Evolutionary conservation across 2,113 vertebrate species (phyloP), one percentile per base, ranked within the genome.

Genomic region (Charina bottae): DNA sequence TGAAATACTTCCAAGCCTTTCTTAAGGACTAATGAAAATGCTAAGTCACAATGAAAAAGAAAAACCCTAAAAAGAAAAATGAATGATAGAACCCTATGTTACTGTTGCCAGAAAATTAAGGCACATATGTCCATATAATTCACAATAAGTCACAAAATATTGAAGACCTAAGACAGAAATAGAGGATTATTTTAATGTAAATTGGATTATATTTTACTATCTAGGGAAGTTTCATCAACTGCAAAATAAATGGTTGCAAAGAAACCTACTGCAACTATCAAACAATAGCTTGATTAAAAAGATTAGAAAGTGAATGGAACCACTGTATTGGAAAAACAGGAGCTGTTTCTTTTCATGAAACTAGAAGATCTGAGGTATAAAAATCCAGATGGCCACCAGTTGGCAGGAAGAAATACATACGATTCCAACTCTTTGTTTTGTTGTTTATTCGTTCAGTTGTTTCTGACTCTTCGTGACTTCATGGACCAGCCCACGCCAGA

Each of bases 1-100:
- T 96, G 95, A 97, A 97, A 85, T 93, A 96, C 83, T 97, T 90
- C 93, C 91, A 95, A 95, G 64, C 93, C 93, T 96, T 96, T 96
- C 83, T 92, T 94, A 93, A 95, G 87, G 64, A 95, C 49, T 94
- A 96, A 96, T 95, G 92, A 90, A 96, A 96, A 96, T 88, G 6
- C 54, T 92, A 88, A 0, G 0, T 96, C 93, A 94, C 78, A 93
- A 89, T 37, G 72, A 97, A 95, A 94, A 94, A 94, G 68, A 96
- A 97, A 96, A 8, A 1, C 93, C 95, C 33, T 46, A 93, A 62
- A 83, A 96, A 90, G 93, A 95, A 95, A 91, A 95, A 95, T 95
- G 90, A 97, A 94, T 92, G 94, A 97, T 94, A 93, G 91, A 94
- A 96, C 95, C 93, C 54, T 95, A 95, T 95, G 96, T 95, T 96